Evolutionary conservation across 1,140 invertebrate species (phyloP).

Genomic region (Melipona quadrifasciata): DNA sequence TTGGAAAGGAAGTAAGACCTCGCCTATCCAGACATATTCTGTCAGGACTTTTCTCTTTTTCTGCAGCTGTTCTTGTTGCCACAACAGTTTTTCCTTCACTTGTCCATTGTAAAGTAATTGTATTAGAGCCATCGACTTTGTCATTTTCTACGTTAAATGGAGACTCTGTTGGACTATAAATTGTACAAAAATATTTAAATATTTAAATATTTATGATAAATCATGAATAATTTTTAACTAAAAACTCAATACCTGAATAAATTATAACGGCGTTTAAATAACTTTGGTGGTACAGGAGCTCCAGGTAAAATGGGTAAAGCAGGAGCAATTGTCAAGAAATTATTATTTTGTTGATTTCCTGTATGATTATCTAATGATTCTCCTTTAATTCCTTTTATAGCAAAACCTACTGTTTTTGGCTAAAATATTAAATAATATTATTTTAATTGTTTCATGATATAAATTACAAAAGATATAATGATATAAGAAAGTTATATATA

Average conservation of each 20-base stretch:
- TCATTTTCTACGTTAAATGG: conserved; percentile 78
- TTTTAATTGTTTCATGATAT: not conserved
- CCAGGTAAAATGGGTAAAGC: conserved; percentile 82
- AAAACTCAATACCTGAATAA: conserved; percentile 78
- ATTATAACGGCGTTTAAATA: conserved; percentile 82
- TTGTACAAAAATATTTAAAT: not conserved
- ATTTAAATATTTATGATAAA: not conserved
- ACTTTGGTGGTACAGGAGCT: conserved; percentile 77
- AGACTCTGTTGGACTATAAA: conserved; percentile 64
- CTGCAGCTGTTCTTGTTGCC: conserved; percentile 85
- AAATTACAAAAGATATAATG: not conserved
- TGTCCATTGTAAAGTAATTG: conserved; percentile 77
- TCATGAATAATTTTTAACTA: not conserved
- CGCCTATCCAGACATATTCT: conserved; percentile 89
- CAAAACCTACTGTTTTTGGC: conserved; percentile 71
- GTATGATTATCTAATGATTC: conserved; percentile 65
- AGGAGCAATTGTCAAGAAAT: conserved; percentile 84
- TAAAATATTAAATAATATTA: conserved; percentile 43
- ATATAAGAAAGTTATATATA: not conserved
- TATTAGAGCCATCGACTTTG: conserved; percentile 69
- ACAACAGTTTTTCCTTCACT: conserved; percentile 84
- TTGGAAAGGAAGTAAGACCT: conserved; percentile 89
- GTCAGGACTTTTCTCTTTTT: conserved; percentile 89
- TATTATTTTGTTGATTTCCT: conserved; percentile 70
- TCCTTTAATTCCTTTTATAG: conserved; percentile 72